These are phyloP conservation scores for Bubo bubo DNA, from an alignment of 2,113 vertebrate genomes.

Conservation along the genomic window DNA sequence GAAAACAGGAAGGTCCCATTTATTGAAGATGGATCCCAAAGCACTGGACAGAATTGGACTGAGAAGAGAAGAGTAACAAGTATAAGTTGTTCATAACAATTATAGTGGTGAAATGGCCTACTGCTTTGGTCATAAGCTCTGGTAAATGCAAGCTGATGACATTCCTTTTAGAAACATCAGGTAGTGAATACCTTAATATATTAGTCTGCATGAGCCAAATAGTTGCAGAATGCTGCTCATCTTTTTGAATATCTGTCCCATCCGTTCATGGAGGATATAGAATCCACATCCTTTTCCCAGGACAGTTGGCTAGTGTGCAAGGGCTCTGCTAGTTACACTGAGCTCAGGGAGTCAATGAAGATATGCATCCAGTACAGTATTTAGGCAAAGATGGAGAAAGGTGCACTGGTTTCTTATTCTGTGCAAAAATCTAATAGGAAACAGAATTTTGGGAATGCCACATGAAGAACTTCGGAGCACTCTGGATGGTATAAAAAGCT, in stretches of 20 bases:
- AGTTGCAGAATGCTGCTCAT: not conserved
- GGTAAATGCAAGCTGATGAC: not conserved
- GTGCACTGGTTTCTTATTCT: not conserved
- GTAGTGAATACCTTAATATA: not conserved
- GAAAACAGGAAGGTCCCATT: constrained; percentile 93
- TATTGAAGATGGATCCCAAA: constrained; percentile 86
- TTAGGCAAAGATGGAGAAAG: not conserved
- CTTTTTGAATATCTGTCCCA: not conserved
- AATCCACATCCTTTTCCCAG: too few relatives aligned
- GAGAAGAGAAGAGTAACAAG: not conserved
- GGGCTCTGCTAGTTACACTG: rapidly evolving
- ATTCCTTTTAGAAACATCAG: not conserved
- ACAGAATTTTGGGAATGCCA: not conserved
- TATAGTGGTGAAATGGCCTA: not conserved
- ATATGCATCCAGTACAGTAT: not conserved
- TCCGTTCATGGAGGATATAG: not conserved
- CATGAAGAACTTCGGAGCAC: rapidly evolving
- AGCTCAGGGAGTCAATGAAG: not conserved
- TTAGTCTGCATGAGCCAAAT: not conserved
- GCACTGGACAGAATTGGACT: constrained; percentile 91
- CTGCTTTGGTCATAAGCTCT: not conserved
- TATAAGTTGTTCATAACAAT: not conserved
- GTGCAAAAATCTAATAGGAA: not conserved
- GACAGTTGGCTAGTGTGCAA: not conserved
- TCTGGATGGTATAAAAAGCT: not conserved